These are phyloP conservation scores for Bombus pascuorum DNA, from an alignment of 1,140 invertebrate species.

Conservation along the genomic window DNA sequence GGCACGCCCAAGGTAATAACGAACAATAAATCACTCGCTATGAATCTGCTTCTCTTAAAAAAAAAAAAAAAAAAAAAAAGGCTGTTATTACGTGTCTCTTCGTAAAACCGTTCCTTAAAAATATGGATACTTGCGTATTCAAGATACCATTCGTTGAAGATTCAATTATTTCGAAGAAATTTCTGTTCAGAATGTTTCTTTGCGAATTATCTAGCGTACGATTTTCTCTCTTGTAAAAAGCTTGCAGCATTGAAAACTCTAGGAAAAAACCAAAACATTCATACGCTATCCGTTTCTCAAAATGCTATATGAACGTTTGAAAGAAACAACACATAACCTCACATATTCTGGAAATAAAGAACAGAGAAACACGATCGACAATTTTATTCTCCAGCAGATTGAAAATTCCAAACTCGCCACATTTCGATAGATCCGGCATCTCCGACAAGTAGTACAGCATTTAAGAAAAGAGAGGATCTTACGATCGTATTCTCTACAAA, in stretches of 20 bases:
- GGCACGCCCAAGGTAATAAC: conserved; percentile 48
- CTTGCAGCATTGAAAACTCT: background rate
- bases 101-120: no score
- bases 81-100: background rate
- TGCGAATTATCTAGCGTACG: background rate
- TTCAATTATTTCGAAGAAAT: no score
- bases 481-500: no score
- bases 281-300: no score
- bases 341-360: background rate
- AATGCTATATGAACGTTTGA: no score
- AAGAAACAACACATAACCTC: background rate
- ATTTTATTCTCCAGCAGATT: background rate
- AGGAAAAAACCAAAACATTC: background rate
- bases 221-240: conserved; percentile 22
- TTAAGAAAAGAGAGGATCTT: no score
- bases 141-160: no score
- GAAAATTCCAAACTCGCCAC: no score
- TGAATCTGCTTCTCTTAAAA: background rate
- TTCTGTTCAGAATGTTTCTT: background rate
- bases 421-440: no score
- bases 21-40: conserved; percentile 6
- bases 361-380: background rate
- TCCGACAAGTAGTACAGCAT: no score
- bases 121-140: no score
- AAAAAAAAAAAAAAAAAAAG: background rate